phyloP scores from a whole-genome alignment of 1,140 invertebrate species.

The Oryzaephilus surinamensis region DNA sequence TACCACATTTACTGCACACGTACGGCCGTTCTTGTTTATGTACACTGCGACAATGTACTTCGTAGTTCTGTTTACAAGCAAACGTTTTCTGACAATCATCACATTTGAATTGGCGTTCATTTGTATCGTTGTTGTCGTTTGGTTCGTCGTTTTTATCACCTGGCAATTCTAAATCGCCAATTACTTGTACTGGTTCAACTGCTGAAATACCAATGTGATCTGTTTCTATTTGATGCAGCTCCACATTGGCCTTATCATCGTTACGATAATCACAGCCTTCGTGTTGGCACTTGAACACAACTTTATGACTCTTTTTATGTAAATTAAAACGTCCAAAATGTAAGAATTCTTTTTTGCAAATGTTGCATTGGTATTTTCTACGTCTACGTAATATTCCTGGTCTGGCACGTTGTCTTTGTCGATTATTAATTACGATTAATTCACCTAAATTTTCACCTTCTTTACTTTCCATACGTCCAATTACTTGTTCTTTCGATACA shows the following conservation, averaged over 20 bases:
- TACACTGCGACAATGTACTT: slow-evolving; percentile 45
- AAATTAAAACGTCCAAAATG: slow-evolving; percentile 39
- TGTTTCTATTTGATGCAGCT: slow-evolving; percentile 41
- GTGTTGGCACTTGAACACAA: slow-evolving; percentile 40
- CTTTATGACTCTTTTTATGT: slow-evolving; percentile 35
- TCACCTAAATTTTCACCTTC: slow-evolving; percentile 49
- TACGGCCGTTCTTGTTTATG: slow-evolving; percentile 45
- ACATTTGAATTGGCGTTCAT: slow-evolving; percentile 36
- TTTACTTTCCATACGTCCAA: slow-evolving; percentile 53
- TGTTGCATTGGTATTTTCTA: slow-evolving; percentile 42
- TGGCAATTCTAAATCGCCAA: slow-evolving; percentile 7
- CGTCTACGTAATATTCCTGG: slow-evolving; percentile 32
- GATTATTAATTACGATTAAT: slow-evolving; percentile 48
- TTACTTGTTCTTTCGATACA: slow-evolving; percentile 37
- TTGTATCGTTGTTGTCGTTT: slow-evolving; percentile 8
- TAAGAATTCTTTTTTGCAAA: slow-evolving; percentile 43
- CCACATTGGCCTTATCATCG: slow-evolving; percentile 38
- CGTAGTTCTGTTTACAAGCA: slow-evolving; percentile 43
- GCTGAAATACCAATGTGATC: slow-evolving; percentile 36
- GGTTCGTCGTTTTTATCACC: background rate
- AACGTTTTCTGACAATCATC: slow-evolving; percentile 46
- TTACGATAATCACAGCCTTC: slow-evolving; percentile 39
- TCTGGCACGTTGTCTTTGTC: slow-evolving; percentile 38
- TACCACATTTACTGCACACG: slow-evolving; percentile 45
- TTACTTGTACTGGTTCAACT: background rate